Conservation (phyloP, 2,888 invertebrate genomes). For the Sipha maydis region DNA sequence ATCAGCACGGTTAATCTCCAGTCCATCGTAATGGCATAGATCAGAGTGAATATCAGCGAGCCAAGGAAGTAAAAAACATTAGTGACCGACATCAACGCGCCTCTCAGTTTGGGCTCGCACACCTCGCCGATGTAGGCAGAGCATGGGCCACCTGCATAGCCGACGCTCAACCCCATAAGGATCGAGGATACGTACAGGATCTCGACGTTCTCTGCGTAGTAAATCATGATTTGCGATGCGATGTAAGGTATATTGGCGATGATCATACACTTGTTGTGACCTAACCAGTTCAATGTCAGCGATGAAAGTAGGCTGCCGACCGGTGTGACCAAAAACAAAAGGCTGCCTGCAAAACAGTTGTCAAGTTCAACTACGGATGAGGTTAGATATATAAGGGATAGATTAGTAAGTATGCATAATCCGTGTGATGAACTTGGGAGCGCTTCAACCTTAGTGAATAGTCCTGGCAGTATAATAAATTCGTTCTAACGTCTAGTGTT, state of each 20-base stretch:
- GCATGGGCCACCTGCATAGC: conserved; percentile 73
- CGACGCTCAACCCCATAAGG: conserved; percentile 66
- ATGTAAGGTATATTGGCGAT: conserved; percentile 42
- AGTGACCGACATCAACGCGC: conserved; percentile 71
- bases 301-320: conserved; percentile 32
- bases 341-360: conserved; percentile 30
- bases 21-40: conserved; percentile 17
- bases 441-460: too few relatives aligned
- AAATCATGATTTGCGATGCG: conserved; percentile 31
- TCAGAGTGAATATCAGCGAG: conserved; percentile 62
- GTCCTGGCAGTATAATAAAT: too few relatives aligned
- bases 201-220: conserved; percentile 8
- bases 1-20: conserved; percentile 38
- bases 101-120: conserved; percentile 71
- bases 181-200: conserved; percentile 29
- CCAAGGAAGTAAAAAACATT: conserved; percentile 70
- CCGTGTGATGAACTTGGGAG: too few relatives aligned
- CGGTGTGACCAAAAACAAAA: conserved; percentile 32
- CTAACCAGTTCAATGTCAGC: neutral
- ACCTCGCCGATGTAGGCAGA: conserved; percentile 74
- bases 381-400: too few relatives aligned
- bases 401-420: too few relatives aligned
- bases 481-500: neutral
- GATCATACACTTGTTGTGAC: conserved; percentile 44
- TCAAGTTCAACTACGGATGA: neutral